Base-by-base conservation (phyloP, 2,797 vertebrate species). In the Chelmon rostratus region DNA sequence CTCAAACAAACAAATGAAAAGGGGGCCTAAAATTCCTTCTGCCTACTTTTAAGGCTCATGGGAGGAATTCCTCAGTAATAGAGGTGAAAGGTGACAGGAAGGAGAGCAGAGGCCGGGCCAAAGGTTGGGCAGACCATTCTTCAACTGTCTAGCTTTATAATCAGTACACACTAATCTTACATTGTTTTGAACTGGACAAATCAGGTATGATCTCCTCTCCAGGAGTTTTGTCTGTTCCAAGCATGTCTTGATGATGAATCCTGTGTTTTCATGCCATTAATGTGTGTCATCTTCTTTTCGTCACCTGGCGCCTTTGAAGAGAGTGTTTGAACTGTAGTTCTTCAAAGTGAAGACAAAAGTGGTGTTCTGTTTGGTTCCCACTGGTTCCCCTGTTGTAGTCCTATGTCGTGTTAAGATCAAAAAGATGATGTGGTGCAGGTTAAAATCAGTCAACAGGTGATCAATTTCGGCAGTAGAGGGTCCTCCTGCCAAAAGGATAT, bases 1-100 rank as follows among this genome's bases (percentile, higher is more conserved):
- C 94, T 93, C 88, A 92, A 94, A 95, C 94, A 96, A 97, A 96
- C 95, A 96, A 95, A 95, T 96, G 94, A 95, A 95, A 95, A 94
- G 95, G 93, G 93, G 94, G 93, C 93, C 91, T 90, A 92, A 95
- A 95, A 92, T 93, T 92, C 92, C 94, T 95, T 91, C 90, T 93
- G 89, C 91, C 89, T 89, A 89, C 94, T 95, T 94, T 94, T 92
- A 86, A 92, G 92, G 90, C 95, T 95, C 91, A 80, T 90, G 83
- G 88, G 91, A 95, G 93, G 94, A 96, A 96, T 97, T 97, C 95
- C 94, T 96, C 89, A 94, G 94, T 97, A 96, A 96, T 95, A 93
- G 96, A 96, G 96, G 95, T 96, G 92, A 94, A 86, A 96, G 95
- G 93, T 95, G 94, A 89, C 83, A 82, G 86, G 59, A 89, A 57